These are phyloP conservation scores for Tinea trinotella DNA, from an alignment of 2,888 invertebrate genomes.

Conservation along the genomic window DNA sequence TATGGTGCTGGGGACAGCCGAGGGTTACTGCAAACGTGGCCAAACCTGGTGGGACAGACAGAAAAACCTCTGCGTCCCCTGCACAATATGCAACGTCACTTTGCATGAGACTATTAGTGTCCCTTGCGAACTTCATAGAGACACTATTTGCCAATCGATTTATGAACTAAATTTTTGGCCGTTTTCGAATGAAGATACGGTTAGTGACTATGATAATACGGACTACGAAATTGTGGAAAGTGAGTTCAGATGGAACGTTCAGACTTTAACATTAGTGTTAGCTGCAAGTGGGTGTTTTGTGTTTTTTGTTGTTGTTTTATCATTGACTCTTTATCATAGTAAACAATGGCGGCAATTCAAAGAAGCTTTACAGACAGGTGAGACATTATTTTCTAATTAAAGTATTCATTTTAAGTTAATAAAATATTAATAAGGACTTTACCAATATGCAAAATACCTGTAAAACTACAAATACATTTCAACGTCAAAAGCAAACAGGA, in stretches of 20 bases:
- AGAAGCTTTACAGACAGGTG: constrained; percentile 83
- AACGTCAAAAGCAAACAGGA: too few species aligned
- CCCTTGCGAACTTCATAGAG: constrained; percentile 82
- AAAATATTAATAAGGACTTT: too few species aligned
- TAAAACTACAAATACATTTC: too few species aligned
- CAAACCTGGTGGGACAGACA: constrained; percentile 80
- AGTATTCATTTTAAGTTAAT: too few species aligned
- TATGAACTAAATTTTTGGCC: constrained; percentile 77
- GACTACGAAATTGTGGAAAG: constrained; percentile 55
- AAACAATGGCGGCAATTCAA: constrained; percentile 86
- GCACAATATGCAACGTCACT: constrained; percentile 77
- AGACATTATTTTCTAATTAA: constrained; percentile 40
- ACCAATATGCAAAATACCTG: too few species aligned
- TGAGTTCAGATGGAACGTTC: constrained; percentile 79
- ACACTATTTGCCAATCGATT: constrained; percentile 81
- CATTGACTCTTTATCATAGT: constrained; percentile 83
- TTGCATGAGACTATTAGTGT: constrained; percentile 74
- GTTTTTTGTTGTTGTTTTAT: constrained; percentile 84
- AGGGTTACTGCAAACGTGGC: constrained; percentile 62
- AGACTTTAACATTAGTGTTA: constrained; percentile 79
- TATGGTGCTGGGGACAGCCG: constrained; percentile 45
- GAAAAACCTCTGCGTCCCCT: constrained; percentile 76
- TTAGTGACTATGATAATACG: constrained; percentile 44
- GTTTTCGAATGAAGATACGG: constrained; percentile 47
- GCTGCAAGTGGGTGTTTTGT: constrained; percentile 84